Evolutionary conservation across 2,888 invertebrate species (phyloP).

Genomic region (Aleiodes alternator): DNA sequence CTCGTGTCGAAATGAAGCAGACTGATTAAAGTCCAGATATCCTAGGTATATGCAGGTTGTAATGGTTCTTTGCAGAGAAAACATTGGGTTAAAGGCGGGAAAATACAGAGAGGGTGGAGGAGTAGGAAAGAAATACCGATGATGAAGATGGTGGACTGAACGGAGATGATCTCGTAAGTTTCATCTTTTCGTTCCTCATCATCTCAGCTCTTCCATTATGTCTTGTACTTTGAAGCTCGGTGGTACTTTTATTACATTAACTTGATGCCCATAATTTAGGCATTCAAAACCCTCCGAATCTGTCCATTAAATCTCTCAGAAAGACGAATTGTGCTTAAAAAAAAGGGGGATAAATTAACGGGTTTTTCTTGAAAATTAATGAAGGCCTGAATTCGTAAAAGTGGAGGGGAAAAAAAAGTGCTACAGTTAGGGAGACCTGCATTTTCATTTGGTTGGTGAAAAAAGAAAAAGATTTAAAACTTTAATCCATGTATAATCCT

Average conservation of each 20-base stretch:
- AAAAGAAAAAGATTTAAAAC: slow-evolving; percentile 37
- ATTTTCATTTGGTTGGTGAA: not conserved
- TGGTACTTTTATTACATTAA: not conserved
- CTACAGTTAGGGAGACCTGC: not conserved
- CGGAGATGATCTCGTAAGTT: slow-evolving; percentile 25
- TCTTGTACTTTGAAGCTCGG: slow-evolving; percentile 3
- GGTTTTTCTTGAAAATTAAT: slow-evolving; percentile 11
- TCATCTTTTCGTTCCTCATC: slow-evolving; percentile 24
- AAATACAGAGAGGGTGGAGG: not conserved
- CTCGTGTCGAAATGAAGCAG: slow-evolving; percentile 38
- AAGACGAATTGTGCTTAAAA: not conserved
- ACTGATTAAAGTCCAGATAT: slow-evolving; percentile 52
- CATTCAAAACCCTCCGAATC: not conserved
- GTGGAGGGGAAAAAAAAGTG: not conserved
- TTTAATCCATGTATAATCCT: slow-evolving; percentile 35
- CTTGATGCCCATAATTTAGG: not conserved
- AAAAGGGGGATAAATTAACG: not conserved
- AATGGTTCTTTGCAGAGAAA: slow-evolving; percentile 4
- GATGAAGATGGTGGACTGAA: slow-evolving; percentile 2
- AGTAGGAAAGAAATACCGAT: not conserved
- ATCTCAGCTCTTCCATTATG: slow-evolving; percentile 23
- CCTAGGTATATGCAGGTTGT: slow-evolving; percentile 33
- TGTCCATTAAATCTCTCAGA: not conserved
- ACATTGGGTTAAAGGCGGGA: not conserved
- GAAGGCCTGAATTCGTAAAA: slow-evolving; percentile 3